phyloP scores from a whole-genome alignment of 2,113 vertebrate species.

The Urocolius indicus region DNA sequence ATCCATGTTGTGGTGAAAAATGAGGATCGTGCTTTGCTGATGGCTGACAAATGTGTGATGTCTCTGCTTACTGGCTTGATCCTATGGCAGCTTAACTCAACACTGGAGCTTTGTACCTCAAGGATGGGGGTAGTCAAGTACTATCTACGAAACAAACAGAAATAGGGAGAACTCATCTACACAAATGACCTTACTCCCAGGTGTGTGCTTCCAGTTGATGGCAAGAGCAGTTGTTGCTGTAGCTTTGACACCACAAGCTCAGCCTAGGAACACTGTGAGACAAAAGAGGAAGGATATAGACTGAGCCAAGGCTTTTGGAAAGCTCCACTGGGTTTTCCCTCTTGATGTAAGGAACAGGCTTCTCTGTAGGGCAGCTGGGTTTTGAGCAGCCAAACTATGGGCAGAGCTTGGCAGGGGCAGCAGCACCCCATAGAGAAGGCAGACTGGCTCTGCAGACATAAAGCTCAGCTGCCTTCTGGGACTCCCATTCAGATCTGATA shows the following conservation, averaged over 20 bases:
- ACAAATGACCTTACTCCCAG: background rate
- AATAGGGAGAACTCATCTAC: background rate
- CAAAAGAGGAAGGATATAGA: background rate
- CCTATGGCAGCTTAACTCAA: background rate
- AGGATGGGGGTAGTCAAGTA: background rate
- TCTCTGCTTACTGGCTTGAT: background rate
- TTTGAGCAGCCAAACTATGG: background rate
- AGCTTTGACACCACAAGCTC: accelerated
- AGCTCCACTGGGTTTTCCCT: background rate
- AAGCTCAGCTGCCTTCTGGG: background rate
- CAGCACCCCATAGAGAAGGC: background rate
- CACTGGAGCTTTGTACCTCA: accelerated
- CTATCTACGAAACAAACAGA: background rate
- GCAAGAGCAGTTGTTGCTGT: background rate
- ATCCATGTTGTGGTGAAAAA: background rate
- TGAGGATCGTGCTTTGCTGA: background rate
- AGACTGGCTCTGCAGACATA: background rate
- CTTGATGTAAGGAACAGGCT: background rate
- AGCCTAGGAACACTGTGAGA: background rate
- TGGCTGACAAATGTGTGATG: background rate
- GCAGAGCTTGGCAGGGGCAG: background rate
- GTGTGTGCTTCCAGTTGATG: background rate
- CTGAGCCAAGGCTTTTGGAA: background rate
- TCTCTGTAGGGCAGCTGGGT: background rate
- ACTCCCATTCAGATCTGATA: background rate